Base-by-base conservation (phyloP, 2,888 invertebrate species). In the Noctua fimbriata region DNA sequence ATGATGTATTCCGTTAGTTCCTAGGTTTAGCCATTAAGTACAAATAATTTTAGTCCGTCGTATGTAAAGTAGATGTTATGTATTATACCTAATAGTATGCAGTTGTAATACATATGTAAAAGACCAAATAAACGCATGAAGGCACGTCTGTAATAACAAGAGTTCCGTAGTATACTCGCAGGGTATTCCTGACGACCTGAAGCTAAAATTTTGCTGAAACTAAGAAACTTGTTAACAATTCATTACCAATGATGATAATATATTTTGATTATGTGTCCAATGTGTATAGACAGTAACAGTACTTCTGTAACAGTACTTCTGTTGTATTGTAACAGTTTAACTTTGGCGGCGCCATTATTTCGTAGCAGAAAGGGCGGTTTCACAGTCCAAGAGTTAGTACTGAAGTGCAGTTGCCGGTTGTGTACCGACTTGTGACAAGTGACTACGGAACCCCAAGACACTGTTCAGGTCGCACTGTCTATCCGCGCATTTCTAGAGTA, bases 161-260 rank as follows among this genome's bases (percentile, higher is more conserved):
- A 58, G 41, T 58, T 78, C 58, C 58, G 41, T 49, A 78, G 36
- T 78, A 78, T 28, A 36, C 47, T 55, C 28, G 77, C 55, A 67
- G 76, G 66, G 18, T 55, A 55, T 67, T 67, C 49, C 67, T 60
- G 58, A 18, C 78, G 49, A 41, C 41, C 41, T 60, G 24, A 78
- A 60, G 78, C 14, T 49, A n/a, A 28, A 49, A 76, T 60, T 78
- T 69, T 36, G 14, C 44, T 65, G 70, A 70, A 79, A 79, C 41
- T 78, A 32, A n/a, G 69, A 78, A 41, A 49, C 12, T 78, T 66
- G 16, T 65, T 76, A 52, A 14, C 18, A 65, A 36, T 65, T 65
- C 65, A 10, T 32, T 24, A 66, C 28, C 24, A 32, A 36, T 69
- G 32, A 49, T 21, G 7, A 44, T 9, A 63, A 32, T 63, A 60